Base-by-base conservation (phyloP, 2,888 invertebrate genomes). In the Asteroscopus sphinx region DNA sequence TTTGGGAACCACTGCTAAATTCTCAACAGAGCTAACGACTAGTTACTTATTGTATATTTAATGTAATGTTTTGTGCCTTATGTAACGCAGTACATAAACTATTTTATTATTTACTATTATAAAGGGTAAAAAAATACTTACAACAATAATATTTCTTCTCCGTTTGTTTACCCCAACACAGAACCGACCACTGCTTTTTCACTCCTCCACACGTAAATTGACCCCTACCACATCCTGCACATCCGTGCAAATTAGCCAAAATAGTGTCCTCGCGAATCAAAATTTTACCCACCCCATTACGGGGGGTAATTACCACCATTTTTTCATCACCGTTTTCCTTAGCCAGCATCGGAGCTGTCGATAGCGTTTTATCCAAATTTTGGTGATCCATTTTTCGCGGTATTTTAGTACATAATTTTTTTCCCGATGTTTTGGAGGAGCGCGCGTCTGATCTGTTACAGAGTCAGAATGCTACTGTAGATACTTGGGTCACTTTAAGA, bases 231-330 rank as follows among this genome's bases (percentile, higher is more conserved):
- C 94, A 93, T 0, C 90, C 89, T 0, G 89, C 87, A 62, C 93
- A 93, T 0, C 92, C 92, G 0, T 84, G 85, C 0, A 92, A 33
- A 36, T 86, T 88, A 0, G 88, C 83, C 28, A 93, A 56, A 7
- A 93, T 85, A 2, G 94, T 94, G 44, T 94, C 94, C 32, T 94
- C 94, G 21, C 94, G 75, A 0, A 94, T 86, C 33, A 94, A 68
- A 88, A 78, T 83, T 62, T 87, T 90, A 1, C 88, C 87, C 0
- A 82, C 80, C 0, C 84, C 87, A 33, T 82, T 82, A 7, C 49
- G 63, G 0, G 84, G 82, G 0, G 83, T 64, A 0, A 85, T 63
- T 0, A 89, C 78, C 0, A 87, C 81, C 3, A 87, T 78, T 54
- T 86, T 84, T 9, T 87, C 85, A 0, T 80, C 81, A 33, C 52